Conservation (phyloP, 2,113 vertebrate genomes). For the Acanthochromis polyacanthus region DNA sequence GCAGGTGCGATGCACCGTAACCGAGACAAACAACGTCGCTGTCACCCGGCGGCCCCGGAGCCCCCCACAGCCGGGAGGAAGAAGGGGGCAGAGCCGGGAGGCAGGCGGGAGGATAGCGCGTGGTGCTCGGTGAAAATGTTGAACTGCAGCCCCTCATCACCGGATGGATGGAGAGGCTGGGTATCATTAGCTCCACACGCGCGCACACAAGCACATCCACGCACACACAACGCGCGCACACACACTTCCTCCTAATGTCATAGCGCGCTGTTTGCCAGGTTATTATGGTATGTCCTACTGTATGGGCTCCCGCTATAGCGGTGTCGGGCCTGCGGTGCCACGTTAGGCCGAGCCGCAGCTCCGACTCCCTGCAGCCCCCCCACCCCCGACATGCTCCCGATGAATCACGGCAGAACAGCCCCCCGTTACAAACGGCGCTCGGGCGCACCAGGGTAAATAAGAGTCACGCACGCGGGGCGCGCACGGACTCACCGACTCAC, state of each 20-base stretch:
- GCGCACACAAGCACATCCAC: conserved; percentile 13
- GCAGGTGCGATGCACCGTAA: conserved; percentile 57
- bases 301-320: conserved; percentile 35
- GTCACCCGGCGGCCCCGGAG: conserved; percentile 17
- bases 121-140: conserved; percentile 15
- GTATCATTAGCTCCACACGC: conserved; percentile 39
- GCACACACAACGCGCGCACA: background rate
- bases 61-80: background rate
- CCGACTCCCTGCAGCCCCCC: conserved; percentile 4
- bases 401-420: conserved; percentile 39
- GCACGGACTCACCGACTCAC: conserved; percentile 77
- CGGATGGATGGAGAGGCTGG: conserved; percentile 21
- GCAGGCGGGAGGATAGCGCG: conserved; percentile 6
- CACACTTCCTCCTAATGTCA: conserved; percentile 55
- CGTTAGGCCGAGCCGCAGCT: conserved; percentile 32
- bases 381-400: background rate
- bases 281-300: conserved; percentile 57
- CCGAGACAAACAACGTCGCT: conserved; percentile 48
- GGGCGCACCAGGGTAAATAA: conserved; percentile 56
- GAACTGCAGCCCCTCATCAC: conserved; percentile 20
- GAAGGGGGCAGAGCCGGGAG: background rate
- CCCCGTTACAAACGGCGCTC: conserved; percentile 34
- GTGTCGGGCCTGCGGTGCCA: conserved; percentile 54
- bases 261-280: conserved; percentile 49
- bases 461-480: conserved; percentile 62